Evolutionary conservation across 2,797 vertebrate species (phyloP).

Genomic region (Halcyon badia): DNA sequence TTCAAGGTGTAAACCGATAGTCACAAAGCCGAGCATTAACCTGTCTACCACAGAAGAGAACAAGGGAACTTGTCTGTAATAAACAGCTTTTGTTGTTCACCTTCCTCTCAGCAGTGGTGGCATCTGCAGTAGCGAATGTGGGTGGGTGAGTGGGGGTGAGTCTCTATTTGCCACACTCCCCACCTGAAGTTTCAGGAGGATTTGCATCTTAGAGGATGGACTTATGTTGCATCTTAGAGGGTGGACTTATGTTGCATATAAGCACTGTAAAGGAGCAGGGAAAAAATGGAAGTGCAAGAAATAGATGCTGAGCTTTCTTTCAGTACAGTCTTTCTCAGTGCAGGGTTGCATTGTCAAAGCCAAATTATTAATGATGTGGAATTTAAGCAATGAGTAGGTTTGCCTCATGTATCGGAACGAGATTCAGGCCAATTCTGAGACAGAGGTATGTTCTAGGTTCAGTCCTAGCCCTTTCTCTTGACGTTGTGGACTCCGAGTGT

Average conservation of each 20-base stretch:
- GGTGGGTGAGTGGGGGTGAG: no score
- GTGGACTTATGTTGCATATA: fast-evolving
- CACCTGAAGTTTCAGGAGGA: fast-evolving
- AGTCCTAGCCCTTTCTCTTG: not conserved
- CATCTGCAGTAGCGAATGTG: not conserved
- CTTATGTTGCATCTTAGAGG: not conserved
- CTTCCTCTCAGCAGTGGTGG: not conserved
- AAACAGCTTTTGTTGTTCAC: not conserved
- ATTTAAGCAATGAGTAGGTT: fast-evolving
- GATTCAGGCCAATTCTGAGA: not conserved
- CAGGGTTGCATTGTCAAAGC: not conserved
- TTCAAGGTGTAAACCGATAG: not conserved
- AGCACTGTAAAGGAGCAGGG: not conserved
- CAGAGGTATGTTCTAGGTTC: not conserved
- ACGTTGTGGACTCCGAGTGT: not conserved
- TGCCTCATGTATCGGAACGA: not conserved
- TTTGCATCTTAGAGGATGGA: not conserved
- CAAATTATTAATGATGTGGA: not conserved
- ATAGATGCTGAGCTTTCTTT: not conserved
- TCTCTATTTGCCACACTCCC: fast-evolving
- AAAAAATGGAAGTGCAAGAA: not conserved
- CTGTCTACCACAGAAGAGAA: not conserved
- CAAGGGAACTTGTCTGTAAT: not conserved
- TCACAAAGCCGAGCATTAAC: not conserved
- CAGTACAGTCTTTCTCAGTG: not conserved